Base-by-base conservation (phyloP, 2,797 vertebrate genomes). In the Scomberomorus guttatus region DNA sequence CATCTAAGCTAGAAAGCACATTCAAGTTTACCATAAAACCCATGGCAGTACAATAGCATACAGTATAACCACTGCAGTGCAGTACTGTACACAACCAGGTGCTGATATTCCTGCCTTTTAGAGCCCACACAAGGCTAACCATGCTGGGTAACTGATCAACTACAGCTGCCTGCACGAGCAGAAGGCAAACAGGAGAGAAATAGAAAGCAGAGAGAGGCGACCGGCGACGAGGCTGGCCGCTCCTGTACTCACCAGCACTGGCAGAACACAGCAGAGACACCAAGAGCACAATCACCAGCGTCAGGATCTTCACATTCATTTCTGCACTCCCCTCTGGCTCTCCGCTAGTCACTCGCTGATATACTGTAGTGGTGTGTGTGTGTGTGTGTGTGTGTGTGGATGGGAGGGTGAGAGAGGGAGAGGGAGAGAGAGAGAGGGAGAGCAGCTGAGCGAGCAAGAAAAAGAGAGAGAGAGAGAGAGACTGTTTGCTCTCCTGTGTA, bases 231-330 rank as follows among this genome's bases (percentile, higher is more conserved):
- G 90, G 89, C 93, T 81, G 89, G 88, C 75, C 87, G 89, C 93
- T 93, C 92, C 84, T 87, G 85, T 93, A 96, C 96, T 96, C 93
- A 96, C 96, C 96, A 95, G 95, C 96, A 93, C 93, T 92, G 92
- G 95, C 94, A 93, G 95, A 95, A 95, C 94, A 95, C 95, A 96
- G 95, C 95, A 96, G 94, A 95, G 94, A 95, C 94, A 96, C 93
- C 95, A 96, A 92, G 94, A 96, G 94, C 95, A 96, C 94, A 94
- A 96, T 94, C 95, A 95, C 95, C 95, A 96, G 93, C 94, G 95
- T 96, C 95, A 96, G 93, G 94, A 96, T 96, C 95, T 96, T 96
- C 96, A 96, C 95, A 95, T 96, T 96, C 96, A 96, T 96, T 95
- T 96, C 95, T 95, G 95, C 95, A 93, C 94, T 96, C 93, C 94